Conservation (phyloP, 1,140 invertebrate genomes). For the Telenomus remus region DNA sequence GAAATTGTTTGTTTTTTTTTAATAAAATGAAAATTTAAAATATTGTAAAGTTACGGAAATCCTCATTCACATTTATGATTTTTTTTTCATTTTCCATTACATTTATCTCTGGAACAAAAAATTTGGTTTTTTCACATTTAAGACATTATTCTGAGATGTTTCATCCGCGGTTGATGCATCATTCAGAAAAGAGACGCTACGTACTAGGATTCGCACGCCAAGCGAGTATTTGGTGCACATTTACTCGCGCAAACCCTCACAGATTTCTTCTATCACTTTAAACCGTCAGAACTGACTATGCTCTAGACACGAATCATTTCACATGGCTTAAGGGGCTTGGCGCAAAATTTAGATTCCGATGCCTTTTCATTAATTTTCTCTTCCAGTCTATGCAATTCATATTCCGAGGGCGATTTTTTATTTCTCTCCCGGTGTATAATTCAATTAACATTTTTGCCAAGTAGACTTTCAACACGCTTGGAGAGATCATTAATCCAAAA, state of each 20-base stretch:
- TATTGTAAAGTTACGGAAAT: too few species aligned
- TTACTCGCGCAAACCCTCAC: constrained; percentile 26
- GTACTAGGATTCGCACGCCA: constrained; percentile 25
- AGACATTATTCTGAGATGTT: constrained; percentile 23
- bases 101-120: not conserved
- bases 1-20: too few species aligned
- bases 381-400: constrained; percentile 15
- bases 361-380: constrained; percentile 23
- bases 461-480: too few species aligned
- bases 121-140: constrained; percentile 21
- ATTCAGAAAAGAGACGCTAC: constrained; percentile 26
- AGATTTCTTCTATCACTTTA: constrained; percentile 26
- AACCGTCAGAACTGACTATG: constrained; percentile 27
- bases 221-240: constrained; percentile 25
- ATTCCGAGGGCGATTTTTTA: constrained; percentile 8
- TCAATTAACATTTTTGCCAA: not conserved
- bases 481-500: too few species aligned
- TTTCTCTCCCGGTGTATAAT: not conserved
- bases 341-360: constrained; percentile 36
- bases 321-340: constrained; percentile 33
- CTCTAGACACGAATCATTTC: constrained; percentile 42
- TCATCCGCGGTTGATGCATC: constrained; percentile 27
- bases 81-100: constrained; percentile 8
- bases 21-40: too few species aligned
- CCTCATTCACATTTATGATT: constrained; percentile 2